phyloP scores from a whole-genome alignment of 2,797 vertebrate species.

The Acipenser oxyrinchus region DNA sequence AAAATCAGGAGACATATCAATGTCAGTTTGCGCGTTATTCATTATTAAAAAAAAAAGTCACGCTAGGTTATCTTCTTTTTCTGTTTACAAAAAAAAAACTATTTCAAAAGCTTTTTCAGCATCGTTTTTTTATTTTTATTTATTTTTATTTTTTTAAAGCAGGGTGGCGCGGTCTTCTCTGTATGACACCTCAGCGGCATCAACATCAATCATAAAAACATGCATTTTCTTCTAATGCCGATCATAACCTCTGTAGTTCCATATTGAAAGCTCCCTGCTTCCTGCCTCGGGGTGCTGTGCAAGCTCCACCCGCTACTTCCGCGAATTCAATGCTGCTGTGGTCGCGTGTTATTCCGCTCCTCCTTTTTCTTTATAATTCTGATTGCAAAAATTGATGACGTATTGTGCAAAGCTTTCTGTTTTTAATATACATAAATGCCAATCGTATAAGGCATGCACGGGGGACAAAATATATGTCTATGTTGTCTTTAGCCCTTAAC shows the following conservation, averaged over 20 bases:
- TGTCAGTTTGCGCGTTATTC: conserved; percentile 56
- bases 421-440: no score
- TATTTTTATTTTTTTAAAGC: conserved; percentile 11
- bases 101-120: conserved; percentile 40
- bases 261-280: conserved; percentile 47
- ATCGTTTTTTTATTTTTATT: no score
- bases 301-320: conserved; percentile 60
- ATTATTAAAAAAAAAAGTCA: conserved; percentile 35
- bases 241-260: conserved; percentile 37
- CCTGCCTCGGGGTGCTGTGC: conserved; percentile 43
- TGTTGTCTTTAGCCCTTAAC: no score
- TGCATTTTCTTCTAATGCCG: conserved; percentile 27
- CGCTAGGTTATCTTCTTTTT: no score
- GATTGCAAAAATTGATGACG: no score
- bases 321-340: conserved; percentile 31
- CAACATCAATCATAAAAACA: conserved; percentile 15
- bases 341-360: conserved; percentile 9
- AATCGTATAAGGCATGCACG: no score
- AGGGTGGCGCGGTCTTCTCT: conserved; percentile 10
- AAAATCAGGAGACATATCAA: conserved; percentile 65
- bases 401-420: no score
- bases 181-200: conserved; percentile 19
- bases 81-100: conserved; percentile 15
- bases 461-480: no score
- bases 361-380: conserved; percentile 16